These are phyloP conservation scores for Cassiopea xamachana DNA, from an alignment of 30 jellyfish, hydroid and myxozoan species.

Conservation along the genomic window DNA sequence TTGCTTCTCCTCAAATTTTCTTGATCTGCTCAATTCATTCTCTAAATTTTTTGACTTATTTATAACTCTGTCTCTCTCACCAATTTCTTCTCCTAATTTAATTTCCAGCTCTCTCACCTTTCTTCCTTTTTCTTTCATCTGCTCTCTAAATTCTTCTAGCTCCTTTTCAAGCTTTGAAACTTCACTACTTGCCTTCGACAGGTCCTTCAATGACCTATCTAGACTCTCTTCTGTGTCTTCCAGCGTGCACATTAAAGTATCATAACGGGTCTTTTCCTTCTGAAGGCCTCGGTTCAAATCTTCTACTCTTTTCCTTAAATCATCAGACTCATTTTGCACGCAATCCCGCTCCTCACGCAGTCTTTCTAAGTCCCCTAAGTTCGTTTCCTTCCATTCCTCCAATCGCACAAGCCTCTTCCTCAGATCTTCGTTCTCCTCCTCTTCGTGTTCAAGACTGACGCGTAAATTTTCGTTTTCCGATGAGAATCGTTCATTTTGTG, in stretches of 20 bases:
- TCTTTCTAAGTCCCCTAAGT: conserved; percentile 64
- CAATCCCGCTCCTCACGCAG: conserved; percentile 71
- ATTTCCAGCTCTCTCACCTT: conserved; percentile 77
- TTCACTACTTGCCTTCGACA: conserved; percentile 56
- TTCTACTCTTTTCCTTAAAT: conserved; percentile 67
- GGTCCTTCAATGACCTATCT: conserved; percentile 67
- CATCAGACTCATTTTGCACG: conserved; percentile 62
- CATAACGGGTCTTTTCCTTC: conserved; percentile 57
- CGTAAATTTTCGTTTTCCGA: conserved; percentile 69
- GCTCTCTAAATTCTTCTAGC: conserved; percentile 63
- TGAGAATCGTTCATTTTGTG: conserved; percentile 46
- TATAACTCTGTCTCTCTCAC: conserved; percentile 51
- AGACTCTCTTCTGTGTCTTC: conserved; percentile 86
- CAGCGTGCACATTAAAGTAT: conserved; percentile 74
- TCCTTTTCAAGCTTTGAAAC: conserved; percentile 60
- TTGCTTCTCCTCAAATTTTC: conserved; percentile 58
- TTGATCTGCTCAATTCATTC: conserved; percentile 69
- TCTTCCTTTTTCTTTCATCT: conserved; percentile 68
- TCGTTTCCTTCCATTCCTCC: conserved; percentile 65
- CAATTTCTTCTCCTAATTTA: conserved; percentile 24
- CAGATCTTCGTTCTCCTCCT: conserved; percentile 79
- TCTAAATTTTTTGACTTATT: conserved; percentile 58
- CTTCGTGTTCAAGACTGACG: conserved; percentile 86
- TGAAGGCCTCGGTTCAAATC: conserved; percentile 62
- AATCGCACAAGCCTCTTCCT: conserved; percentile 56